Percentiles rank a stretch among this genome's conserved stretches.
These are phyloP conservation scores for Xanthorhoe designata DNA, from an alignment of 2,888 invertebrate genomes.

Conservation along the genomic window DNA sequence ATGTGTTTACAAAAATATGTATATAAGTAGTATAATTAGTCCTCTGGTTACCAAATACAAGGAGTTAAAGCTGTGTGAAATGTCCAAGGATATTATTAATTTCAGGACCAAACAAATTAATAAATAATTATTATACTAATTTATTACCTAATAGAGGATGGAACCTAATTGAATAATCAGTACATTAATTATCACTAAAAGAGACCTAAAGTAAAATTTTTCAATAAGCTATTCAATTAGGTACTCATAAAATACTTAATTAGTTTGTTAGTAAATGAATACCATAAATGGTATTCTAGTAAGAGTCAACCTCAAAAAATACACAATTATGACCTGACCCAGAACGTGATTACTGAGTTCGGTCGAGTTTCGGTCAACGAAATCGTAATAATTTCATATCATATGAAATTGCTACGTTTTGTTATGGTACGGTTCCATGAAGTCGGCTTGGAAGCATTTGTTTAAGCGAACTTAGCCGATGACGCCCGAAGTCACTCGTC, in stretches of 20 bases:
- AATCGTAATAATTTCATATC: constrained; percentile 58
- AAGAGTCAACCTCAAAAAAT: constrained; percentile 38
- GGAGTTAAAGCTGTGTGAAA: too few relatives aligned
- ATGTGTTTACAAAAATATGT: too few relatives aligned
- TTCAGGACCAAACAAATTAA: too few relatives aligned
- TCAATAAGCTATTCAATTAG: too few relatives aligned
- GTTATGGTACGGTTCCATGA: constrained; percentile 18
- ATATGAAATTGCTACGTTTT: constrained; percentile 52
- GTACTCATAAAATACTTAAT: not conserved
- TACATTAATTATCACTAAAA: too few relatives aligned
- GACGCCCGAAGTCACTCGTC: not conserved
- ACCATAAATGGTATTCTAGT: constrained; percentile 37
- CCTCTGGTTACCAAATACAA: too few relatives aligned
- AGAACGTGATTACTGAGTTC: constrained; percentile 39
- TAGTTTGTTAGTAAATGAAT: constrained; percentile 26
- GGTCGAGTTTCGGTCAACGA: constrained; percentile 34
- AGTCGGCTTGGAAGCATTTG: not conserved
- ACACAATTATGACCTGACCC: constrained; percentile 40
- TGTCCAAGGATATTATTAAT: too few relatives aligned
- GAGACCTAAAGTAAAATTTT: too few relatives aligned
- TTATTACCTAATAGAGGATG: too few relatives aligned
- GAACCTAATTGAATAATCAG: too few relatives aligned
- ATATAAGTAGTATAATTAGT: too few relatives aligned
- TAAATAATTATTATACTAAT: too few relatives aligned
- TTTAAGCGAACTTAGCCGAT: not conserved